phyloP scores from a whole-genome alignment of 2,888 invertebrate species.

The Antitype chi region DNA sequence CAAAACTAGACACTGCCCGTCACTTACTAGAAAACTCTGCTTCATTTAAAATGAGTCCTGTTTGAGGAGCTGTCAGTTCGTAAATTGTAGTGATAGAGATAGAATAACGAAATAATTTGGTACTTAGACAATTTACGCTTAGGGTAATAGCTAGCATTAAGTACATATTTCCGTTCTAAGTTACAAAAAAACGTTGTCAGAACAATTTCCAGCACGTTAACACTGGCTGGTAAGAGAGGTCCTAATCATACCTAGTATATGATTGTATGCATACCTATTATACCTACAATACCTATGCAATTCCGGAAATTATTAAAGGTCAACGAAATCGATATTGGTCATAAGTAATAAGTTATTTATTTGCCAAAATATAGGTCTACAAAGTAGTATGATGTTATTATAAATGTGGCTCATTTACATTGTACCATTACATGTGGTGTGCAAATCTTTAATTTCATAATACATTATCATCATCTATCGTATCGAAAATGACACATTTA shows the following conservation, averaged over 20 bases:
- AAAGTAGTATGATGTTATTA: too few species aligned
- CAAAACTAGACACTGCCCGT: slow-evolving; percentile 51
- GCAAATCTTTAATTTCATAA: too few species aligned
- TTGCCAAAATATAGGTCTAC: too few species aligned
- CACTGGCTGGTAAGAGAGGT: not conserved
- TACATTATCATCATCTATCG: too few species aligned
- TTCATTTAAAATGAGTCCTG: slow-evolving; percentile 48
- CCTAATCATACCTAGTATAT: not conserved
- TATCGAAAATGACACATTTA: too few species aligned
- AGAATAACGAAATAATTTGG: slow-evolving; percentile 37
- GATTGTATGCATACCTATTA: too few species aligned
- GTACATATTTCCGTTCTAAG: slow-evolving; percentile 43
- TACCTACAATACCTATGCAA: too few species aligned
- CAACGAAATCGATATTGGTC: too few species aligned
- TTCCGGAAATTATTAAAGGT: too few species aligned
- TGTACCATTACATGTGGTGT: too few species aligned
- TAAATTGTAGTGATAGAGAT: slow-evolving; percentile 33
- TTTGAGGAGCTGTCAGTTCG: slow-evolving; percentile 40
- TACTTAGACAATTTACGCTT: slow-evolving; percentile 38
- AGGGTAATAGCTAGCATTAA: slow-evolving; percentile 28
- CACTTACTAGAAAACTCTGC: slow-evolving; percentile 33
- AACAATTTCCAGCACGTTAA: slow-evolving; percentile 13
- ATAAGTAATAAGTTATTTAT: too few species aligned
- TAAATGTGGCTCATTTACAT: too few species aligned
- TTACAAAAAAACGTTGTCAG: not conserved